Evolutionary conservation across 1,140 invertebrate genomes (phyloP), one percentile per base, ranked within the genome.

Genomic region (Conus betulinus): DNA sequence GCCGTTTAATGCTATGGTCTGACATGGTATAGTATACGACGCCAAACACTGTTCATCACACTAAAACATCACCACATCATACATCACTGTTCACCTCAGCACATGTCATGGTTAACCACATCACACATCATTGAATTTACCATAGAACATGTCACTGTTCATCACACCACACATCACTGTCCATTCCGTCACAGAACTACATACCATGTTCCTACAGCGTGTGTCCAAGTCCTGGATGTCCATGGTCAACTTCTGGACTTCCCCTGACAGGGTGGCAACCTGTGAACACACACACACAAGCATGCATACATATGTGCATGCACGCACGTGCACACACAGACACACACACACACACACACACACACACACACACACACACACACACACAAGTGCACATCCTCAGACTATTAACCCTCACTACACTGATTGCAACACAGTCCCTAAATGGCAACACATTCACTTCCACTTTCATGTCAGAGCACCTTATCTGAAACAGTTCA

Each of bases 161-260:
- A 60, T 74, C 20, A n/a, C n/a, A n/a, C n/a, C n/a, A n/a, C n/a
- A n/a, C n/a, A n/a, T n/a, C n/a, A n/a, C n/a, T n/a, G n/a, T n/a
- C n/a, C n/a, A n/a, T n/a, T n/a, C n/a, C n/a, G n/a, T 0, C 7
- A 2, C n/a, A 74, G 13, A 74, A 17, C 39, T 39, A 91, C 92
- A 88, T 91, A 93, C 93, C 87, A 93, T 52, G 82, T 93, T 90
- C 88, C 92, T 91, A 13, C 91, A 88, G 60, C 86, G 91, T 0
- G 90, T 91, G 78, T 94, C 93, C 57, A 90, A 71, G 52, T 93
- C 91, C 82, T 94, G 92, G 53, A 91, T 78, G 85, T 94, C 92
- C 87, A 93, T 91, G n/a, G 90, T 93, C n/a, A 91, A 78, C 84
- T 88, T 92, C 84, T 93, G 91, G 20, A 92, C 89, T 57, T 94